A percentile compares a stretch with the other conserved stretches of the same genome.
phyloP scores from a whole-genome alignment of 1,140 invertebrate genomes.

The Agrypnia vestita region DNA sequence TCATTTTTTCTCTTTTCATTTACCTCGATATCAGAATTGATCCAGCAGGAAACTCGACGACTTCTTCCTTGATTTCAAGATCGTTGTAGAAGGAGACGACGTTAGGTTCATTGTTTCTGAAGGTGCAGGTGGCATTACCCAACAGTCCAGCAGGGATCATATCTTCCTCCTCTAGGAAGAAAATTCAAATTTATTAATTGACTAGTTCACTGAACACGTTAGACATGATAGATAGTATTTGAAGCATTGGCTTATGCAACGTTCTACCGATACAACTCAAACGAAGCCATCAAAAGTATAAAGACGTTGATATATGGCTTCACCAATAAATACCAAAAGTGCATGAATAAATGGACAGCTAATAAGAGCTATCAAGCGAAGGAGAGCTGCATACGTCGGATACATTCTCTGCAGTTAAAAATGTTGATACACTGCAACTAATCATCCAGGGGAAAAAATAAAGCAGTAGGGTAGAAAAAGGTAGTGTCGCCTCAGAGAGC shows the following conservation, averaged over 20 bases:
- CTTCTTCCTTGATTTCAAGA: slow-evolving; percentile 81
- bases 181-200: slow-evolving; percentile 33
- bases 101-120: slow-evolving; percentile 83
- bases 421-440: too few relatives aligned
- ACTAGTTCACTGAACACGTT: background rate
- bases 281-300: slow-evolving; percentile 16
- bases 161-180: slow-evolving; percentile 70
- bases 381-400: too few relatives aligned
- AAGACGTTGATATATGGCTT: background rate
- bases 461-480: too few relatives aligned
- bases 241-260: too few relatives aligned
- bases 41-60: slow-evolving; percentile 84
- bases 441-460: too few relatives aligned
- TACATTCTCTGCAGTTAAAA: too few relatives aligned
- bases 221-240: too few relatives aligned
- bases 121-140: slow-evolving; percentile 84
- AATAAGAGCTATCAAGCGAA: too few relatives aligned
- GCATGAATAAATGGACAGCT: too few relatives aligned
- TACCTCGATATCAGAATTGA: slow-evolving; percentile 79
- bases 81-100: slow-evolving; percentile 87
- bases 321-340: too few relatives aligned
- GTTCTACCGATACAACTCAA: too few relatives aligned
- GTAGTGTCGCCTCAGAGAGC: too few relatives aligned
- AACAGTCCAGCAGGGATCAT: slow-evolving; percentile 67
- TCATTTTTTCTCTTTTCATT: slow-evolving; percentile 51